Evolutionary conservation across 2,888 invertebrate genomes (phyloP).

Genomic region (Andricus quercusramuli): DNA sequence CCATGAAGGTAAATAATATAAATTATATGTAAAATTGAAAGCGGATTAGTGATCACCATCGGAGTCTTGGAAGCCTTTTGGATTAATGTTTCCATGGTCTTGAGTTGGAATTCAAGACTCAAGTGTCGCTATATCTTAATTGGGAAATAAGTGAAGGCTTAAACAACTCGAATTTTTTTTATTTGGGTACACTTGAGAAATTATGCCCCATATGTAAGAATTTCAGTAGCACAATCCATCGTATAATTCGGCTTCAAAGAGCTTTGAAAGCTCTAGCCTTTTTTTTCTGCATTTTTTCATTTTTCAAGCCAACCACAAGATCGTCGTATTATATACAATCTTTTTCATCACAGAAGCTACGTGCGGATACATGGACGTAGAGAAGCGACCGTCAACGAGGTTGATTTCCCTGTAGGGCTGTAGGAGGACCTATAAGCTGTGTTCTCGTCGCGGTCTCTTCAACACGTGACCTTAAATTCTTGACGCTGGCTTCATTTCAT

Average conservation of each 20-base stretch:
- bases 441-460: conserved; percentile 26
- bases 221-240: neutral
- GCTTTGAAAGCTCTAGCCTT: neutral
- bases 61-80: too few species aligned
- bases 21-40: too few species aligned
- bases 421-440: conserved; percentile 29
- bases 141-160: too few species aligned
- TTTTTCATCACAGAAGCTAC: conserved; percentile 14
- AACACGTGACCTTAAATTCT: conserved; percentile 28
- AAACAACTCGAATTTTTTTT: too few species aligned
- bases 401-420: conserved; percentile 43
- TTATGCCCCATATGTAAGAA: neutral
- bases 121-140: too few species aligned
- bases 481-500: conserved; percentile 15
- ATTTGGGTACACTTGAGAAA: too few species aligned
- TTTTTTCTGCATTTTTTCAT: neutral
- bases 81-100: too few species aligned
- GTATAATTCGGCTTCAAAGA: neutral
- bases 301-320: conserved; percentile 20
- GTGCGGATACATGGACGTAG: neutral
- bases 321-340: neutral
- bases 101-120: too few species aligned
- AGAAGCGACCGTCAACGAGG: conserved; percentile 22
- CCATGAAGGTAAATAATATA: too few species aligned
- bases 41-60: too few species aligned